These are phyloP conservation scores for Malurus melanocephalus DNA, from an alignment of 2,113 vertebrate species.

Conservation along the genomic window DNA sequence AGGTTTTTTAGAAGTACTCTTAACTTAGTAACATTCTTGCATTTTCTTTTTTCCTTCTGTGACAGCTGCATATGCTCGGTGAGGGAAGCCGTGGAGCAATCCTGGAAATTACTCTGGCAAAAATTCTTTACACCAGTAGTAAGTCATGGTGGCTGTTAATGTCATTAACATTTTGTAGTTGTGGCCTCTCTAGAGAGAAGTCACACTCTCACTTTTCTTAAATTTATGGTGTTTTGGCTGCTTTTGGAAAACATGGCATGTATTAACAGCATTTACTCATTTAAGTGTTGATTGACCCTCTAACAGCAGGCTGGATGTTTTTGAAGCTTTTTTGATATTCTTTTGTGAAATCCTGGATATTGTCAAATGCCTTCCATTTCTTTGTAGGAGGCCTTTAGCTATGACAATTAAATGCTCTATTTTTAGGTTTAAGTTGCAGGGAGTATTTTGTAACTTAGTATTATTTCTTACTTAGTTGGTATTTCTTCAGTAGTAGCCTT, in stretches of 20 bases:
- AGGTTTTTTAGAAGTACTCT: background rate
- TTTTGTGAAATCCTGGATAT: background rate
- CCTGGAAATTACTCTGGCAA: slow-evolving; percentile 90
- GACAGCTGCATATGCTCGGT: slow-evolving; percentile 93
- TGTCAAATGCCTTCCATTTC: background rate
- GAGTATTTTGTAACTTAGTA: background rate
- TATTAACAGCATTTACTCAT: background rate
- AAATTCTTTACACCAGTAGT: slow-evolving; percentile 86
- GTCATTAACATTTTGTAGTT: background rate
- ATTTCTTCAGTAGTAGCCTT: rapidly evolving
- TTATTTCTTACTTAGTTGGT: background rate
- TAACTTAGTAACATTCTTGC: background rate
- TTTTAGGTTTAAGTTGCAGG: background rate
- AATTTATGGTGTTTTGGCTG: background rate
- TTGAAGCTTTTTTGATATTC: background rate
- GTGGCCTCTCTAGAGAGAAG: background rate
- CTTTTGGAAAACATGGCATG: background rate
- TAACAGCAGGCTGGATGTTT: background rate
- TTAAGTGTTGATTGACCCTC: background rate
- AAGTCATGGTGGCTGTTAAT: slow-evolving; percentile 61
- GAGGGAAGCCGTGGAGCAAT: slow-evolving; percentile 87
- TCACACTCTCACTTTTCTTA: background rate
- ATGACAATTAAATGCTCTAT: background rate
- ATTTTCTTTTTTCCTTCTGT: background rate
- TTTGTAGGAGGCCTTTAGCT: background rate